Percentiles rank a stretch among this genome's conserved stretches.
These are phyloP conservation scores for Vanacampus margaritifer DNA, from an alignment of 2,113 vertebrate genomes.

Conservation along the genomic window DNA sequence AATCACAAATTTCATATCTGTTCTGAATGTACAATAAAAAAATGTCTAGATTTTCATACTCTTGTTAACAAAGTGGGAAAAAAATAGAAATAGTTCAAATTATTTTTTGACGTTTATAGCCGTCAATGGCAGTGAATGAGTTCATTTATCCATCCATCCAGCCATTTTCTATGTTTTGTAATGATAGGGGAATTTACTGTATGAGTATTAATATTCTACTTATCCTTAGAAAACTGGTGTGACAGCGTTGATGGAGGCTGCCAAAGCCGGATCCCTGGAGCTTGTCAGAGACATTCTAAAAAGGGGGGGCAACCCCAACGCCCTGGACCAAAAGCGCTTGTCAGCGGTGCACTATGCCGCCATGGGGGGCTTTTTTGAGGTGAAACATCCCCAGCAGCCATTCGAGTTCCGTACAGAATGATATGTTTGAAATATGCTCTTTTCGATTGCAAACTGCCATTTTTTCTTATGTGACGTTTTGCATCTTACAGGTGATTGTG, in stretches of 20 bases:
- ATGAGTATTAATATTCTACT: background rate
- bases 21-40: no score
- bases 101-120: no score
- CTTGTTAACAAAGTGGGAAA: no score
- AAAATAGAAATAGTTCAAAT: no score
- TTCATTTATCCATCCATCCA: no score
- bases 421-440: background rate
- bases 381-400: conserved; percentile 41
- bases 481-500: conserved; percentile 61
- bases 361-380: conserved; percentile 86
- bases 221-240: conserved; percentile 79
- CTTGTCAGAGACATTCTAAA: conserved; percentile 79
- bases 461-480: conserved; percentile 1
- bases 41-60: no score
- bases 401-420: no score
- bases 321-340: conserved; percentile 74
- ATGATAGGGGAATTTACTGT: no score
- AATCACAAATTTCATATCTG: no score
- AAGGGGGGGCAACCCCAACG: conserved; percentile 78
- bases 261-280: conserved; percentile 73
- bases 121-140: no score
- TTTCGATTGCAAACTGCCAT: background rate
- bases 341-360: conserved; percentile 87
- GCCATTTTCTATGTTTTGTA: no score
- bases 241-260: conserved; percentile 86